Base-by-base conservation (phyloP, 2,113 vertebrate species). In the Benitochromis conjunctus region DNA sequence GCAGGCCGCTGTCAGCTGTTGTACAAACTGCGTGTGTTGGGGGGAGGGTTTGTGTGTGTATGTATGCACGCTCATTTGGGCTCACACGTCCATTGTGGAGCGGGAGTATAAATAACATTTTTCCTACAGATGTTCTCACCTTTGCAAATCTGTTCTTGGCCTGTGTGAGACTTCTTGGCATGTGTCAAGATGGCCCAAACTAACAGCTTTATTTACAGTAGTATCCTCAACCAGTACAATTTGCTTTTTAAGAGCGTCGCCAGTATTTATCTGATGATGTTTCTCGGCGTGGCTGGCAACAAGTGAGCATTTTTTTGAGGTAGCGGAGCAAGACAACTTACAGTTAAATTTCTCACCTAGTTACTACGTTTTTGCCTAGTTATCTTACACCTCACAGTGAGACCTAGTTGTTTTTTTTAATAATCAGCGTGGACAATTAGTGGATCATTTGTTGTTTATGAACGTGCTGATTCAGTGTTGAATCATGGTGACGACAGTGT, bases 71-170 rank as follows among this genome's bases (percentile, higher is more conserved):
- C 79, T 88, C 79, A 21, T 91, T 84, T 85, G 85, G 90, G 86
- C 82, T 91, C 88, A 87, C 83, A 90, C 91, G 87, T 92, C 90
- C 87, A 89, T 88, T 87, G 88, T 83, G 9, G 85, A 92, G 87
- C 55, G 1, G 48, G 76, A 90, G 85, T 94, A 95, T 94, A 95
- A 95, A 95, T 95, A 94, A 92, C 57, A 94, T 91, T 94, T 94
- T 94, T 94, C 94, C 94, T 94, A 94, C 95, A 94, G 92, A 95
- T 95, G 95, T 94, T 94, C 92, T 95, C 88, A 91, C 93, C 93
- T 95, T 94, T 88, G 93, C 90, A 90, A 91, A 95, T 94, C 92
- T 90, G 89, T 85, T 90, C 56, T 87, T 91, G 91, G 90, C 90
- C 90, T 54, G 71, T 53, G 86, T 79, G 54, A 21, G 21, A 56